These are phyloP conservation scores for Leucophenga maculata DNA, from an alignment of 2,888 invertebrate species.

Conservation along the genomic window DNA sequence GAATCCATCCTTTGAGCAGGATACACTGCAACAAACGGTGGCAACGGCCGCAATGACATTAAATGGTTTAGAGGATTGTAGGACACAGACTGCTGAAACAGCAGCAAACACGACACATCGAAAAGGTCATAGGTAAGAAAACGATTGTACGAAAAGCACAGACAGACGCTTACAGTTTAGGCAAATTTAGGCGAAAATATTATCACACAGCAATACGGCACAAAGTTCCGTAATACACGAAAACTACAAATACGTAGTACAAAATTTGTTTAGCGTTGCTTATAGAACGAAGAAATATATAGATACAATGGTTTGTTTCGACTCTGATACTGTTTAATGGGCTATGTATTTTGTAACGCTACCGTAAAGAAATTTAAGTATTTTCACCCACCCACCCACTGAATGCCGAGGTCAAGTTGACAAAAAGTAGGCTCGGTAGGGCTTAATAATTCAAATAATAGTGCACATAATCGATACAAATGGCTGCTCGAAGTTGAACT, in stretches of 20 bases:
- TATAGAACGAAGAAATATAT: too few species aligned
- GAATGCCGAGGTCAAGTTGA: conserved; percentile 30
- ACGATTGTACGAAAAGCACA: not conserved
- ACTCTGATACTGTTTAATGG: too few species aligned
- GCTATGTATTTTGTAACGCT: not conserved
- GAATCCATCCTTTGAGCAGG: conserved; percentile 66
- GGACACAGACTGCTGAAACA: conserved; percentile 50
- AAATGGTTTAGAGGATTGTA: conserved; percentile 22
- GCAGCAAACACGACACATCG: conserved; percentile 74
- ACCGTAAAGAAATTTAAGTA: not conserved
- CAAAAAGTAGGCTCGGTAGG: not conserved
- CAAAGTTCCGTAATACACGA: too few species aligned
- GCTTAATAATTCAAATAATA: too few species aligned
- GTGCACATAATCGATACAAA: too few species aligned
- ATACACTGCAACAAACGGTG: conserved; percentile 36
- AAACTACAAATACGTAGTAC: too few species aligned
- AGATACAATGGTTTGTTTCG: too few species aligned
- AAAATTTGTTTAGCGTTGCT: too few species aligned
- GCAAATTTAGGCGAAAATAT: too few species aligned
- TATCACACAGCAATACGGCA: too few species aligned
- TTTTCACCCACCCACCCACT: not conserved
- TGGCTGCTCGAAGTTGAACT: too few species aligned
- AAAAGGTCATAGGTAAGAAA: conserved; percentile 77
- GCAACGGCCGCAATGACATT: conserved; percentile 18
- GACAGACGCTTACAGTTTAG: not conserved